Evolutionary conservation across 2,888 invertebrate genomes (phyloP).

Genomic region (Luperina testacea): DNA sequence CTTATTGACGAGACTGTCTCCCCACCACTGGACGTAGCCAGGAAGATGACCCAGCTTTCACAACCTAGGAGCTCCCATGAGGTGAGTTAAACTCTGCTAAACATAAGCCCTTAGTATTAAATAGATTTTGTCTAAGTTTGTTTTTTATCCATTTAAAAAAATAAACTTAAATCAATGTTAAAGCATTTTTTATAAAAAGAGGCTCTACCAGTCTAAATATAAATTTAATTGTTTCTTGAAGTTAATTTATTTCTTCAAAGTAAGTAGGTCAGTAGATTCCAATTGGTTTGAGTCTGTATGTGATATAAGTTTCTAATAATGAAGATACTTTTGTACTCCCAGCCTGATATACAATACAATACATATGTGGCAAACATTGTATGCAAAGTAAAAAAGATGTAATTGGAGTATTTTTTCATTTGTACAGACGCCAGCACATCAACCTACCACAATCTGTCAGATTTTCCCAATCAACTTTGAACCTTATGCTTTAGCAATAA

Average conservation of each 20-base stretch:
- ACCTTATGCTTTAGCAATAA: no score
- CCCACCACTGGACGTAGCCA: constrained; percentile 90
- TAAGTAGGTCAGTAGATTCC: neutral
- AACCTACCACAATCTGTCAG: no score
- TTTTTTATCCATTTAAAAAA: neutral
- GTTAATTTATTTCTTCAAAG: neutral
- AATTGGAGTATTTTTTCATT: neutral
- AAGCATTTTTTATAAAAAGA: neutral
- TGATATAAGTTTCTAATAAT: no score
- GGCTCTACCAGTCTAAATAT: neutral
- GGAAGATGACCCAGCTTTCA: constrained; percentile 86
- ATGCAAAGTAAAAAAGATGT: neutral
- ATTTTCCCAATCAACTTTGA: no score
- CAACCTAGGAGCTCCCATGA: constrained; percentile 83
- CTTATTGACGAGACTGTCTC: constrained; percentile 89
- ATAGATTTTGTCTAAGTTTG: neutral
- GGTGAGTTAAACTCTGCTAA: constrained; percentile 68
- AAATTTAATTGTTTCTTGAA: neutral
- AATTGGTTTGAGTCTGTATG: neutral
- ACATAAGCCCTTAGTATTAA: neutral
- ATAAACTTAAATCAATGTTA: neutral
- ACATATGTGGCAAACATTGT: neutral
- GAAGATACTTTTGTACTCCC: neutral
- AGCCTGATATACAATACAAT: neutral
- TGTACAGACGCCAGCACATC: no score